These are phyloP conservation scores for Xestoiulus laeticollis DNA, from an alignment of 2,888 invertebrate genomes.

Conservation along the genomic window DNA sequence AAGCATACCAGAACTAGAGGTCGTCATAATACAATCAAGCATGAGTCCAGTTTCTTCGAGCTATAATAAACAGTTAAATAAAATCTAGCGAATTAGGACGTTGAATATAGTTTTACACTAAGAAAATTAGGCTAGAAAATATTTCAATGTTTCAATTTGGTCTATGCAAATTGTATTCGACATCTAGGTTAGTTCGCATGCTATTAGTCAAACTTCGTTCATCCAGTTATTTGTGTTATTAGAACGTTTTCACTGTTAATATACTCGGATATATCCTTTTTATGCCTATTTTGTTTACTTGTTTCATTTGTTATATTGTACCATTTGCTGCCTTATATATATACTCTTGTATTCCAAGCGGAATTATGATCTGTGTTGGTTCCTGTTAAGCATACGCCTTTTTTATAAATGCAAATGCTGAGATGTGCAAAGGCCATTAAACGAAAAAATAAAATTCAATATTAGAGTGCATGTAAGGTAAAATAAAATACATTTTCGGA, in stretches of 20 bases:
- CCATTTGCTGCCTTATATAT: slow-evolving; percentile 51
- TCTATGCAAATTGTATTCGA: slow-evolving; percentile 20
- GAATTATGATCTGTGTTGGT: slow-evolving; percentile 20
- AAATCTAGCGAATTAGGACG: neutral
- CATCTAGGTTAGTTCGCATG: slow-evolving; percentile 12
- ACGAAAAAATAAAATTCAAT: too few relatives aligned
- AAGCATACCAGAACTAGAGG: neutral
- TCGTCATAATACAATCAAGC: neutral
- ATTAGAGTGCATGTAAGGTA: neutral
- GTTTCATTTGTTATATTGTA: slow-evolving; percentile 49
- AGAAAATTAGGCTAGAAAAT: slow-evolving; percentile 19
- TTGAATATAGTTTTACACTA: slow-evolving; percentile 26
- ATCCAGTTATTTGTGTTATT: slow-evolving; percentile 10
- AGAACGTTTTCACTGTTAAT: slow-evolving; percentile 12
- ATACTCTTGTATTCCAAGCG: slow-evolving; percentile 31
- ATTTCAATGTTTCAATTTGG: slow-evolving; percentile 12
- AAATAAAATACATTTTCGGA: neutral
- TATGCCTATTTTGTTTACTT: slow-evolving; percentile 43
- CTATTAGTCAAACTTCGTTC: neutral
- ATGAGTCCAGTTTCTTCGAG: neutral
- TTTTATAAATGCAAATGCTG: slow-evolving; percentile 3
- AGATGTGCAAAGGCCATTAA: too few relatives aligned
- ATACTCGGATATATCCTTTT: slow-evolving; percentile 17
- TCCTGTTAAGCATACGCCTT: neutral
- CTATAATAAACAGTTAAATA: slow-evolving; percentile 11